A percentile compares a stretch with the other conserved stretches of the same genome.
phyloP scores from a whole-genome alignment of 1,140 invertebrate genomes.

The Gryllus bimaculatus region DNA sequence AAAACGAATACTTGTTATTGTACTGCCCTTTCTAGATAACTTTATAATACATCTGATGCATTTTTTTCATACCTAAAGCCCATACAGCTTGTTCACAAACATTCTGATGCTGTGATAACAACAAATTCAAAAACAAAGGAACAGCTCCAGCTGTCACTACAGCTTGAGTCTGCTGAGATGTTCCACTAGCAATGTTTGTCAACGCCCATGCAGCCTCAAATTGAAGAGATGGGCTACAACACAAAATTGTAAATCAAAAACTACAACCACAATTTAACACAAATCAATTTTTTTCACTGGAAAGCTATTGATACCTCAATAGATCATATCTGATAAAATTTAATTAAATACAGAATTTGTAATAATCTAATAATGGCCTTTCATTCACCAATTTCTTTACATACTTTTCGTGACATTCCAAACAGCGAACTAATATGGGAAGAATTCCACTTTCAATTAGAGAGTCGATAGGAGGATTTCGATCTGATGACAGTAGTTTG shows the following conservation, averaged over 20 bases:
- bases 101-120: conserved; percentile 88
- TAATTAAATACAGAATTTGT: too few relatives aligned
- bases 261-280: not conserved
- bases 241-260: not conserved
- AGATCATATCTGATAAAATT: too few relatives aligned
- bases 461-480: conserved; percentile 97
- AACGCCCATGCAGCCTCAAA: conserved; percentile 99
- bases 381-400: conserved; percentile 13
- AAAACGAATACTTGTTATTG: not conserved
- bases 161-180: conserved; percentile 89
- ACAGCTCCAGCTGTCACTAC: conserved; percentile 92
- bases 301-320: too few relatives aligned
- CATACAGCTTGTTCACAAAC: conserved; percentile 99
- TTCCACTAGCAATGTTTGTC: conserved; percentile 98
- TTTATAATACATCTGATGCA: not conserved
- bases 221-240: conserved; percentile 74
- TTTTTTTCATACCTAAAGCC: conserved; percentile 66
- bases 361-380: too few relatives aligned
- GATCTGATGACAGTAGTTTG: conserved; percentile 91
- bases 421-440: conserved; percentile 84
- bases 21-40: not conserved
- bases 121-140: conserved; percentile 83
- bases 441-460: conserved; percentile 89
- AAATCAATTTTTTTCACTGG: too few relatives aligned
- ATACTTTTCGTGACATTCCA: conserved; percentile 70